These are phyloP conservation scores for Anorthoa munda DNA, from an alignment of 2,888 invertebrate species.

Conservation along the genomic window DNA sequence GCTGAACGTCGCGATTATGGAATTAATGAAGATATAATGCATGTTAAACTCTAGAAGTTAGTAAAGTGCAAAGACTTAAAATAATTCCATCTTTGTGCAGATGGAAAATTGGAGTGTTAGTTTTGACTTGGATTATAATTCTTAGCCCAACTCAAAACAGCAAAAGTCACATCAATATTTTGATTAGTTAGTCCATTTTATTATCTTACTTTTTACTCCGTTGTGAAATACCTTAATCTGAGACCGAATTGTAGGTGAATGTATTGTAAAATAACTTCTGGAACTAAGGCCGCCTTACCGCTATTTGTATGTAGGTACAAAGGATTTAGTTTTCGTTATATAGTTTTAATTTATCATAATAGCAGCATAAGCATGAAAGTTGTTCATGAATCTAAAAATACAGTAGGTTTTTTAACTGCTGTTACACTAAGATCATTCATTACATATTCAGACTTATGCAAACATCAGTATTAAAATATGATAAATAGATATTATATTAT, in stretches of 20 bases:
- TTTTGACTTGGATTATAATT: background rate
- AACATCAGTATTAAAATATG: conserved; percentile 57
- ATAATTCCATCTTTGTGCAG: background rate
- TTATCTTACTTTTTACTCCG: background rate
- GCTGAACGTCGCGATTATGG: background rate
- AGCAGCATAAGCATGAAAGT: conserved; percentile 3
- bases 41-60: background rate
- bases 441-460: conserved; percentile 24
- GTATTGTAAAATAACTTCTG: conserved; percentile 2
- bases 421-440: conserved; percentile 17
- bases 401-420: conserved; percentile 11
- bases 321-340: background rate
- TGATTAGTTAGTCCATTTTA: background rate
- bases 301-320: conserved; percentile 10
- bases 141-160: no score
- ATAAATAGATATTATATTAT: conserved; percentile 2
- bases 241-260: background rate
- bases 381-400: background rate
- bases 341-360: conserved; percentile 13
- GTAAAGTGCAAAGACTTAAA: background rate
- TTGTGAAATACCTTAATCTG: background rate
- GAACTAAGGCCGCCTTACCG: conserved; percentile 45
- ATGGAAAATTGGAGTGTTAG: background rate
- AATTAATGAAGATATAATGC: conserved; percentile 1
- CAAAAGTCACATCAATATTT: background rate